phyloP scores from a whole-genome alignment of 2,888 invertebrate genomes.

The Amphipoea lucens region DNA sequence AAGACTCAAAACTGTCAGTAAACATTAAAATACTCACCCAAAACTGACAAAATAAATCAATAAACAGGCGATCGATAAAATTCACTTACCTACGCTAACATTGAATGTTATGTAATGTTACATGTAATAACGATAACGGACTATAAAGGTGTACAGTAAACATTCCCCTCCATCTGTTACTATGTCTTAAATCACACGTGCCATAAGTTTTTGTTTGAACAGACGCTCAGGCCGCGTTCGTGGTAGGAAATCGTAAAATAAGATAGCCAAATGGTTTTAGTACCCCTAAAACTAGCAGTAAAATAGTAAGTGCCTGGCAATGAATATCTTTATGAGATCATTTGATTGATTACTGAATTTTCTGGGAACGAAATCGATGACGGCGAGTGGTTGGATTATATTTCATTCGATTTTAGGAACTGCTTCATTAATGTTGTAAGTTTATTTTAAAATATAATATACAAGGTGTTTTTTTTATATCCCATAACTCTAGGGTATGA shows the following conservation, averaged over 20 bases:
- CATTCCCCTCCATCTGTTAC: conserved; percentile 43
- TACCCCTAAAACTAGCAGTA: conserved; percentile 85
- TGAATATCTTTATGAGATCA: conserved; percentile 86
- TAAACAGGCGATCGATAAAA: neutral
- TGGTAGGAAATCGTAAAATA: conserved; percentile 84
- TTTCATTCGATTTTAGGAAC: conserved; percentile 18
- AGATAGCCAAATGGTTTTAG: conserved; percentile 87
- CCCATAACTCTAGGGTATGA: too few relatives aligned
- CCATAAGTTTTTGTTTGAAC: conserved; percentile 81
- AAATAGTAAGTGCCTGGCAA: conserved; percentile 83
- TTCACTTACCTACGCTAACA: conserved; percentile 6
- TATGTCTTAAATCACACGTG: conserved; percentile 75
- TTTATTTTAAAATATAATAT: conserved; percentile 7
- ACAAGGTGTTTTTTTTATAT: neutral
- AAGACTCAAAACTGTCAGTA: neutral
- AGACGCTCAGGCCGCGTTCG: conserved; percentile 68
- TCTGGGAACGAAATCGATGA: conserved; percentile 66
- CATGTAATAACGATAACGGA: conserved; percentile 49
- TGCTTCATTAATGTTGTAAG: conserved; percentile 15
- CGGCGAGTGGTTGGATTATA: conserved; percentile 29
- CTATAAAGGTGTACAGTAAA: conserved; percentile 48
- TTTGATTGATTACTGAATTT: conserved; percentile 86
- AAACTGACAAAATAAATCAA: neutral
- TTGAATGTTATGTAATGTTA: conserved; percentile 17
- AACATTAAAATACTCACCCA: neutral